Percentiles rank a stretch among this genome's conserved stretches.
Evolutionary conservation across 2,113 vertebrate genomes (phyloP).

Genomic region (Nibea coibor): DNA sequence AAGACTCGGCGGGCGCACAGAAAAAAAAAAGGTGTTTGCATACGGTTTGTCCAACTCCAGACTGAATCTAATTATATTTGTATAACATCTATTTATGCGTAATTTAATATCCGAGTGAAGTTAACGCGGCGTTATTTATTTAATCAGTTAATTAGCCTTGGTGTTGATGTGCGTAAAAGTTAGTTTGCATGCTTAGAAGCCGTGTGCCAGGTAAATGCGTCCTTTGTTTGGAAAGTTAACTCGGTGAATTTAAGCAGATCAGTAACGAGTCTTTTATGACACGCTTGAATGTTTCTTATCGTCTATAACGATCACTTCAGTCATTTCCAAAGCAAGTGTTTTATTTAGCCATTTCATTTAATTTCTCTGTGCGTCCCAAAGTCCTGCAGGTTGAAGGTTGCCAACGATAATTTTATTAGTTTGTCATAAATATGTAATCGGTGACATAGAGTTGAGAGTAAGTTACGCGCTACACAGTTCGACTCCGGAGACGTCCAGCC

Average conservation of each 20-base stretch:
- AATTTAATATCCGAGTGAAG: background rate
- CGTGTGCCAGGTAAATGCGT: background rate
- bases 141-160: background rate
- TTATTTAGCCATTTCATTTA: background rate
- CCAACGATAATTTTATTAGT: background rate
- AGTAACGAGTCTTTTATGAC: background rate
- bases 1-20: constrained; percentile 19
- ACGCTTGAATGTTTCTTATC: background rate
- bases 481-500: background rate
- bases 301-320: background rate
- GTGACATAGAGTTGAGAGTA: constrained; percentile 9
- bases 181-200: background rate
- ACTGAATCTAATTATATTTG: background rate
- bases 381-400: background rate
- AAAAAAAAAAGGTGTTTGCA: constrained; percentile 14
- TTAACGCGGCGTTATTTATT: background rate
- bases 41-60: constrained; percentile 49
- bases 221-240: background rate
- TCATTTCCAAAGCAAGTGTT: background rate
- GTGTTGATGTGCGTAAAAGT: background rate
- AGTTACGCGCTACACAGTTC: background rate
- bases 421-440: background rate
- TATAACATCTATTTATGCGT: background rate
- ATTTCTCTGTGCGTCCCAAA: background rate
- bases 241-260: background rate